Base-by-base conservation (phyloP, 2,797 vertebrate genomes). In the Phataginus tetradactyla region DNA sequence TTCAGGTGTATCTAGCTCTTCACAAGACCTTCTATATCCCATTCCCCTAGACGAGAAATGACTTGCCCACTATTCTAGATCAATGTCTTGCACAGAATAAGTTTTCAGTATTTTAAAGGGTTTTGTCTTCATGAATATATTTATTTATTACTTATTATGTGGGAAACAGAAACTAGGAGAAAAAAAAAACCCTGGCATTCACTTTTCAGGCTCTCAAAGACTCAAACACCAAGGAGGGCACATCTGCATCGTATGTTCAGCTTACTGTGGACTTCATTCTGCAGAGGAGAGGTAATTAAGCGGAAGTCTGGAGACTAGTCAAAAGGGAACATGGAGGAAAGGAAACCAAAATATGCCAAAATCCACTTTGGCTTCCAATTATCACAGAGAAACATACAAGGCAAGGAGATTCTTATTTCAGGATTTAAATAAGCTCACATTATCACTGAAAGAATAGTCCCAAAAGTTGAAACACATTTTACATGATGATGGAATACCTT, bases 381-480 rank as follows among this genome's bases (percentile, higher is more conserved):
- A 49, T n/a, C 29, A 86, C 25, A 57, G 61, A 81, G 29, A 55
- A 45, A 61, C 53, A 92, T 68, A 55, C 9, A n/a, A 78, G 17
- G 29, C 55, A 80, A 80, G 8, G 4, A 61, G 69, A 68, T 49
- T 87, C 4, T 8, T n/a, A 81, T 64, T 29, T 34, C 34, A 61
- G 20, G 29, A 20, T 6, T 81, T 84, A 80, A 72, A 69, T 66
- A 84, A 69, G 13, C 3, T 75, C 6, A 18, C 23, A 49, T 66
- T 74, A 49, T 64, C 63, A 68, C 75, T 90, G 34, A 95, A 91
- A 74, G 17, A 45, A 42, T 74, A 63, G 27, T 74, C 59, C 59
- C 42, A 90, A 63, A 88, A 89, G 5, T 87, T 92, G 37, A 97
- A 95, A 66, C 9, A 63, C 6, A 61, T 53, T 86, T 87, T 80